Percentiles rank a stretch among this genome's conserved stretches.
Evolutionary conservation across 2,113 vertebrate species (phyloP).

Genomic region (Myiagra hebetior): DNA sequence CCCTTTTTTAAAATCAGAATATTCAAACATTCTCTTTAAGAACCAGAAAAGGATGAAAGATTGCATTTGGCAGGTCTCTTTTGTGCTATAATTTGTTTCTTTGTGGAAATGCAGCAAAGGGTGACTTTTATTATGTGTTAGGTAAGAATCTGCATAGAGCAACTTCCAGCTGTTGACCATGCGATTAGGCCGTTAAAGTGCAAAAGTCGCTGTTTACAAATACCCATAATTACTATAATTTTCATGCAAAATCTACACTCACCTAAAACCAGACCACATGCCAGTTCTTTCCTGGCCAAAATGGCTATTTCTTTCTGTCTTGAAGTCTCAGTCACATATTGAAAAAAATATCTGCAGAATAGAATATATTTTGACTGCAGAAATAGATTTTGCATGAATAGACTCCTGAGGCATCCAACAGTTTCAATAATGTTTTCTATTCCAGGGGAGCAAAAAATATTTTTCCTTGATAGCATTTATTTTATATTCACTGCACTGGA

Average conservation of each 20-base stretch:
- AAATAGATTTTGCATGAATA: conserved; percentile 76
- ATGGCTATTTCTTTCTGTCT: conserved; percentile 62
- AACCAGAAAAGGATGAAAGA: conserved; percentile 45
- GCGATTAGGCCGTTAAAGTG: conserved; percentile 54
- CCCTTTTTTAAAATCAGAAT: background rate
- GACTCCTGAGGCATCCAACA: conserved; percentile 75
- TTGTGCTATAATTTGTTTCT: conserved; percentile 50
- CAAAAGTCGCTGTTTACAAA: conserved; percentile 63
- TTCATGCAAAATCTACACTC: conserved; percentile 56
- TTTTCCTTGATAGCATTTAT: conserved; percentile 79
- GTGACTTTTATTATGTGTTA: conserved; percentile 62
- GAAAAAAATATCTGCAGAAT: conserved; percentile 66
- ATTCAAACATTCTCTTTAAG: conserved; percentile 32
- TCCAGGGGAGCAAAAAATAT: conserved; percentile 75
- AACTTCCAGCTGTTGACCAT: conserved; percentile 60
- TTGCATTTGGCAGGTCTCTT: conserved; percentile 31
- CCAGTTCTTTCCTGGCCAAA: conserved; percentile 54
- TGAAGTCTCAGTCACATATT: conserved; percentile 61
- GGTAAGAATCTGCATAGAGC: conserved; percentile 57
- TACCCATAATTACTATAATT: conserved; percentile 66
- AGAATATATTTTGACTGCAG: conserved; percentile 75
- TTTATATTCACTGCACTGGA: conserved; percentile 76
- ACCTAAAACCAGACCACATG: conserved; percentile 50
- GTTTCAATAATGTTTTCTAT: conserved; percentile 80
- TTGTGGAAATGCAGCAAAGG: conserved; percentile 58